A percentile compares a stretch with the other conserved stretches of the same genome.
These are phyloP conservation scores for Salvelinus fontinalis DNA, from an alignment of 2,113 vertebrate genomes.

Conservation along the genomic window DNA sequence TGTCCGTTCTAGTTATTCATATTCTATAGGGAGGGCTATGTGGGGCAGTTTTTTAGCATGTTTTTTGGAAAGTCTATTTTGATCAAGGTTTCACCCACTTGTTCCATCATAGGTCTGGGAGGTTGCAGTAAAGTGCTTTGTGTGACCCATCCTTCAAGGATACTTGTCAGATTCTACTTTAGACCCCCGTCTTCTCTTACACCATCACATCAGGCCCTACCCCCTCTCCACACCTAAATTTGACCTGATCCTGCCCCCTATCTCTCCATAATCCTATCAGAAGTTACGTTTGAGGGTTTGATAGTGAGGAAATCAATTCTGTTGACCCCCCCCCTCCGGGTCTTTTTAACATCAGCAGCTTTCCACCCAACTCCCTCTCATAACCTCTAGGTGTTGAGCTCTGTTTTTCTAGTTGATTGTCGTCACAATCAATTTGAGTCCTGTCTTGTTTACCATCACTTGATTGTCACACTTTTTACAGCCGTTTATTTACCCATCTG, in stretches of 20 bases:
- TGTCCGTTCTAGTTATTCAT: no score
- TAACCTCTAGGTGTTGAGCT: not conserved
- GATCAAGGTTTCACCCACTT: not conserved
- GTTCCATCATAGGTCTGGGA: not conserved
- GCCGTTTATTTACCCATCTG: not conserved
- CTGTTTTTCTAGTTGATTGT: not conserved
- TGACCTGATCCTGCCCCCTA: not conserved
- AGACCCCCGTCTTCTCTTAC: not conserved
- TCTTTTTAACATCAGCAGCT: not conserved
- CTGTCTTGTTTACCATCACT: not conserved
- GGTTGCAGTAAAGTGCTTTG: not conserved
- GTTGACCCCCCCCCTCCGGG: not conserved
- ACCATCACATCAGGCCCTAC: not conserved
- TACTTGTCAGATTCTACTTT: not conserved
- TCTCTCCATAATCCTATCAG: not conserved
- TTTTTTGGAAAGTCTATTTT: slow-evolving; percentile 6
- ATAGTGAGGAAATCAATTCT: not conserved
- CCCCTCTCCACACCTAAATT: not conserved
- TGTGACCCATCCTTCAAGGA: slow-evolving; percentile 4
- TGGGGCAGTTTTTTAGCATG: slow-evolving; percentile 14
- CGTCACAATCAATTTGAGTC: slow-evolving; percentile 2
- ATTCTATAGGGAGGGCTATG: not conserved
- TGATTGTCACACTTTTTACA: slow-evolving; percentile 3
- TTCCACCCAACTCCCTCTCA: not conserved
- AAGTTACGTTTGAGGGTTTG: not conserved